phyloP scores from a whole-genome alignment of 2,888 invertebrate species.

The Phymatocera aterrima region DNA sequence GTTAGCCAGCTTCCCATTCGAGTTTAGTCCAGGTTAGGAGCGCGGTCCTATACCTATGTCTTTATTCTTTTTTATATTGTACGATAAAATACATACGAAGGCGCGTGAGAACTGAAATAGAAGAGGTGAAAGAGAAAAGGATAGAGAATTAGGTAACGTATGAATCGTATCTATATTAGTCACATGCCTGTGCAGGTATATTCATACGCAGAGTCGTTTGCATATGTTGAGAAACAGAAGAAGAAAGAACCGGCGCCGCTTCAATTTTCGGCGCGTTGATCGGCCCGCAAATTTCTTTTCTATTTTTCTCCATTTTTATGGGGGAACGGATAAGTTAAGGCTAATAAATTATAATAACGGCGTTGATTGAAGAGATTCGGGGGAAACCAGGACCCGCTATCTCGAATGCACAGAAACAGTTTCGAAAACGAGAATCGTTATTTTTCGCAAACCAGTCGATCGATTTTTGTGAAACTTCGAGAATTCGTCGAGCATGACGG shows the following conservation, averaged over 20 bases:
- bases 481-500: no score
- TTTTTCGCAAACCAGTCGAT: no score
- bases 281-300: background rate
- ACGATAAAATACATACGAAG: no score
- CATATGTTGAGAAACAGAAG: conserved; percentile 22
- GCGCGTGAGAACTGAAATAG: conserved; percentile 21
- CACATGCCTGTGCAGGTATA: no score
- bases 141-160: background rate
- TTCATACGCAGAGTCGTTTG: conserved; percentile 32
- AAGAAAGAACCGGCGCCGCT: background rate
- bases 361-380: no score
- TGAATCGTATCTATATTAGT: no score
- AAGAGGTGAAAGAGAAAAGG: background rate
- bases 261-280: background rate
- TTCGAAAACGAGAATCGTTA: background rate
- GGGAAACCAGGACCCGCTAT: background rate
- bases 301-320: background rate
- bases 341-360: no score
- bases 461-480: no score
- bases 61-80: conserved; percentile 7
- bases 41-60: background rate
- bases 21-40: background rate
- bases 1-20: conserved; percentile 5
- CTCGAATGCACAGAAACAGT: background rate
- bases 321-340: conserved; percentile 19